Evolutionary conservation across 2,888 invertebrate species (phyloP).

Genomic region (Frankliniella fusca): DNA sequence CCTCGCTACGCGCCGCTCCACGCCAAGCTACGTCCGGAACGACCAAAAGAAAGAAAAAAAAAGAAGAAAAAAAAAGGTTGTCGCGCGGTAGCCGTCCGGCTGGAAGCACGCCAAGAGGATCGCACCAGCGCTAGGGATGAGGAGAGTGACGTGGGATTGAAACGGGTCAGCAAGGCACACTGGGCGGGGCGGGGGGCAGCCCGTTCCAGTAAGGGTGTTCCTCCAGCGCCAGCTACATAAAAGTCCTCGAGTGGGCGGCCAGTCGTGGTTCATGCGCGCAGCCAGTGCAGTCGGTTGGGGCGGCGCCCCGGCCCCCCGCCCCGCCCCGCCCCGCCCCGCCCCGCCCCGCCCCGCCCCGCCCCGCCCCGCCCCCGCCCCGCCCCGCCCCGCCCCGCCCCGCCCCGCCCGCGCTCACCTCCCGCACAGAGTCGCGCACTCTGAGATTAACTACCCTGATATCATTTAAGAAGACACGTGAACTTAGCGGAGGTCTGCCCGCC

Average conservation of each 20-base stretch:
- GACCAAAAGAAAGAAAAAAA: background rate
- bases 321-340: no score
- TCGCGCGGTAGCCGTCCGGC: background rate
- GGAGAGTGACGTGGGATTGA: background rate
- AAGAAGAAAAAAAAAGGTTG: no score
- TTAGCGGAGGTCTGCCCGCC: no score
- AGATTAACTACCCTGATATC: slow-evolving; percentile 6
- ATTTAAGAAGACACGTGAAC: background rate
- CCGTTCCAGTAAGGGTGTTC: no score
- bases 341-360: no score
- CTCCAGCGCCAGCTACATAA: no score
- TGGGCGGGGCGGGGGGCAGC: no score
- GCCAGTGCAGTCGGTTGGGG: no score
- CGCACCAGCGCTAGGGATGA: background rate
- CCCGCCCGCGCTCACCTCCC: background rate
- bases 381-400: background rate
- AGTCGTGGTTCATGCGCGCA: no score
- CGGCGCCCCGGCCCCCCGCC: no score
- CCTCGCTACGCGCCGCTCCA: background rate
- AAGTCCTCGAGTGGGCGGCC: no score
- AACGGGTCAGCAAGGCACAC: no score
- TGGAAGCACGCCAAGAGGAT: background rate
- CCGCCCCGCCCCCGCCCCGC: background rate
- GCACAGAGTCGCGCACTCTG: background rate
- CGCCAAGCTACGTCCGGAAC: background rate